A percentile compares a stretch with the other conserved stretches of the same genome.
Conservation (phyloP, 1,140 invertebrate species). For the Zaprionus camerounensis region DNA sequence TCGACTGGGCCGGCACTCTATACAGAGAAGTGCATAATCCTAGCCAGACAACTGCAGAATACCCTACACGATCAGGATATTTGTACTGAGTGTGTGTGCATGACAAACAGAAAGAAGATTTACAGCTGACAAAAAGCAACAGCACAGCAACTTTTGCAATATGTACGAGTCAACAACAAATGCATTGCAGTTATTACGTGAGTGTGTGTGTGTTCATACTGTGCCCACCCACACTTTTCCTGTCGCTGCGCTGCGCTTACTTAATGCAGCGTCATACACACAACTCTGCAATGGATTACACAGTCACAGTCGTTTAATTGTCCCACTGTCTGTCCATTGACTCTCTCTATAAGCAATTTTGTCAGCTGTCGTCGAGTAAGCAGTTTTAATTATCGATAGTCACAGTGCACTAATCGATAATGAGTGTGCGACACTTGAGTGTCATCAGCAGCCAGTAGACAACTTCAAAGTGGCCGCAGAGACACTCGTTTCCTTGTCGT, state of each 20-base stretch:
- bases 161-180: not conserved
- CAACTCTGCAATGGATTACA: slow-evolving; percentile 24
- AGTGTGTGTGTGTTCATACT: not conserved
- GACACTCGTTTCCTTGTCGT: slow-evolving; percentile 65
- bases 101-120: slow-evolving; percentile 9
- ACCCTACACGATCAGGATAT: not conserved
- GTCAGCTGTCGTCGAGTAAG: slow-evolving; percentile 17
- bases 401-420: not conserved
- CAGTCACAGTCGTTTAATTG: no score
- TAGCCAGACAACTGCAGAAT: not conserved
- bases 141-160: slow-evolving; percentile 20
- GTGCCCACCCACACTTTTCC: slow-evolving; percentile 60
- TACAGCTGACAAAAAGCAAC: slow-evolving; percentile 11
- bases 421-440: not conserved
- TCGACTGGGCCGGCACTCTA: not conserved
- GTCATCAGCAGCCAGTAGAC: not conserved
- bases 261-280: slow-evolving; percentile 48
- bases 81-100: not conserved
- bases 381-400: slow-evolving; percentile 25
- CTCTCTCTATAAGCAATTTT: slow-evolving; percentile 25
- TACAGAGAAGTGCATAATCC: not conserved
- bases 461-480: slow-evolving; percentile 30
- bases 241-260: slow-evolving; percentile 20
- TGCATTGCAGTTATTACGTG: slow-evolving; percentile 14
- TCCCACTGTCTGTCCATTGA: no score